These are phyloP conservation scores for Saccopteryx bilineata DNA, from an alignment of 2,113 vertebrate species.

Conservation along the genomic window DNA sequence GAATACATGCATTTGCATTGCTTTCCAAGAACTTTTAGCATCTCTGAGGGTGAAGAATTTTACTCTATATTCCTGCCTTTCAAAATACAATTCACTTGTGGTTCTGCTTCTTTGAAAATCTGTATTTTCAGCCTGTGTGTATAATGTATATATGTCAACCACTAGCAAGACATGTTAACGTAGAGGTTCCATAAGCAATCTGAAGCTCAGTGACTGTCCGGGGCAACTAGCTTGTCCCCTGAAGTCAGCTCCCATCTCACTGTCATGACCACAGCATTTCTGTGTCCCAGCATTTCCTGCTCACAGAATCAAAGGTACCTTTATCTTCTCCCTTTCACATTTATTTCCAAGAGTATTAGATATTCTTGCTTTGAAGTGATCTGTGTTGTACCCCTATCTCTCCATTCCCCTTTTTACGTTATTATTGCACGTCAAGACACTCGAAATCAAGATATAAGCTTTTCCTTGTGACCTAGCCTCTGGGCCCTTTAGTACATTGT, in stretches of 20 bases:
- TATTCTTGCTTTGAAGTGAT: neutral
- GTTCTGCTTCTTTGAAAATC: neutral
- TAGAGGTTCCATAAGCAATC: neutral
- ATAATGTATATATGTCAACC: neutral
- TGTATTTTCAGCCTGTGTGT: neutral
- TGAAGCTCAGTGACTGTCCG: neutral
- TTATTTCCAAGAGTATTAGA: neutral
- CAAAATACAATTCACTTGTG: neutral
- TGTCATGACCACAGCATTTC: fast-evolving
- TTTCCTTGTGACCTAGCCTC: neutral
- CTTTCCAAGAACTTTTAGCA: neutral
- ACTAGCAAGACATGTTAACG: neutral
- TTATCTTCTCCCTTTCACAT: neutral
- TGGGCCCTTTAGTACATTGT: too few species aligned
- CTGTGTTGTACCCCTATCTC: neutral
- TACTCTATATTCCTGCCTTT: neutral
- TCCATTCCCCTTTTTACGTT: neutral
- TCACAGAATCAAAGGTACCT: neutral
- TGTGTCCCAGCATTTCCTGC: neutral
- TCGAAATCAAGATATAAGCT: neutral
- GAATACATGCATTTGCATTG: neutral
- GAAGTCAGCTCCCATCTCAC: neutral
- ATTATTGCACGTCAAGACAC: neutral
- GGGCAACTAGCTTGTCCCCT: neutral
- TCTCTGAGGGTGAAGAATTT: neutral